Evolutionary conservation across 2,113 vertebrate genomes (phyloP), one percentile per base, ranked within the genome.

Genomic region (Entelurus aequoreus): DNA sequence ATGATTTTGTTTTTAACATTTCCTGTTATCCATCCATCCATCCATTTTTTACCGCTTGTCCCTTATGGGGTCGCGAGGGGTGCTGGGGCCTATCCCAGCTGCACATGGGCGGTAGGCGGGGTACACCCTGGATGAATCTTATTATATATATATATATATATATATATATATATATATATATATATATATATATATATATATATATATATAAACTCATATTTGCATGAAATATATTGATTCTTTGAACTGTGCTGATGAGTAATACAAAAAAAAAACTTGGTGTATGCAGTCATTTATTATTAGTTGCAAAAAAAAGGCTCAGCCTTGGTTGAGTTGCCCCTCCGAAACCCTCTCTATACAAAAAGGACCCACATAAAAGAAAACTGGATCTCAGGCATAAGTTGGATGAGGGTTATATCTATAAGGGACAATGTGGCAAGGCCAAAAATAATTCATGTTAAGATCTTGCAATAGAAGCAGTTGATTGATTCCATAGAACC

Each of bases 341-440:
- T 79, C 76, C 79, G 72, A 82, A 87, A 88, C 75, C 80, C 76
- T 80, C 86, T 81, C 78, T 66, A 78, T 75, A 88, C 84, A 88
- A 86, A 87, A 82, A 84, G 73, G 83, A 71, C 63, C 79, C 70
- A 68, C 72, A 81, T 76, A 84, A 86, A 84, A 85, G 73, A 84
- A 86, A 86, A 79, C 84, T 85, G 82, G 79, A 87, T 86, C 78
- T 83, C 77, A 87, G 82, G 82, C 74, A 64, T 62, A 82, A 82
- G 80, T 87, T 81, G 74, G 83, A 81, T 81, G 82, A 86, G 85
- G 83, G 87, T 86, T 89, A 81, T 87, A 84, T 89, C 84, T 84
- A 80, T 83, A 84, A 88, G 87, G 84, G 76, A 89, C 85, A 89
- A 85, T 85, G 79, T 77, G 71, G 81, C 88, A 90, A 88, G 88